phyloP scores from a whole-genome alignment of 2,888 invertebrate genomes.

The Eristalinus sepulchralis region DNA sequence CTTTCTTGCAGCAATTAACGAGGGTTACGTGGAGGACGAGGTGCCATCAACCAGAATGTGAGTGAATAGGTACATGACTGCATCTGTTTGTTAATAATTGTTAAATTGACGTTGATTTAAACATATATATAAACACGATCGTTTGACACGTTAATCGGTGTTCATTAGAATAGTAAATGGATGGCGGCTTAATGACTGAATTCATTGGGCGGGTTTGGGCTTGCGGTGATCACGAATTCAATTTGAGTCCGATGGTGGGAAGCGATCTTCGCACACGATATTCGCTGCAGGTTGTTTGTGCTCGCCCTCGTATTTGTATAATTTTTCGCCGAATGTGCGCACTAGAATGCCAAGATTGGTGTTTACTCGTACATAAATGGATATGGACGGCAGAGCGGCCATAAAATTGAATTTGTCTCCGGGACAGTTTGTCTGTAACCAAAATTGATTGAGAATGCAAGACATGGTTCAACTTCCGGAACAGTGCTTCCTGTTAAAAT shows the following conservation, averaged over 20 bases:
- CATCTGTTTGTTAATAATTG: background rate
- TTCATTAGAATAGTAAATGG: constrained; percentile 29
- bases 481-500: background rate
- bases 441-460: background rate
- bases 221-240: background rate
- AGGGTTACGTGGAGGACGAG: constrained; percentile 49
- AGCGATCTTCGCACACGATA: background rate
- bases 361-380: background rate
- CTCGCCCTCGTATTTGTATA: background rate
- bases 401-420: background rate
- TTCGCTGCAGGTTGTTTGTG: background rate
- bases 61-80: constrained; percentile 42
- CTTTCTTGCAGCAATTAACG: constrained; percentile 54
- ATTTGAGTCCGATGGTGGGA: background rate
- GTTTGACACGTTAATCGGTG: constrained; percentile 16
- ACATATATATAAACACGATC: constrained; percentile 24
- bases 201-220: background rate
- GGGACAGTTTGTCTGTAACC: background rate
- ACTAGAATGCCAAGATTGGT: background rate
- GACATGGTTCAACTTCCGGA: background rate
- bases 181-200: background rate
- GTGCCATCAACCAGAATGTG: constrained; percentile 50
- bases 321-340: background rate
- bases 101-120: constrained; percentile 7
- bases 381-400: background rate